These are phyloP conservation scores for Agrochola circellaris DNA, from an alignment of 2,888 invertebrate species.

Conservation along the genomic window DNA sequence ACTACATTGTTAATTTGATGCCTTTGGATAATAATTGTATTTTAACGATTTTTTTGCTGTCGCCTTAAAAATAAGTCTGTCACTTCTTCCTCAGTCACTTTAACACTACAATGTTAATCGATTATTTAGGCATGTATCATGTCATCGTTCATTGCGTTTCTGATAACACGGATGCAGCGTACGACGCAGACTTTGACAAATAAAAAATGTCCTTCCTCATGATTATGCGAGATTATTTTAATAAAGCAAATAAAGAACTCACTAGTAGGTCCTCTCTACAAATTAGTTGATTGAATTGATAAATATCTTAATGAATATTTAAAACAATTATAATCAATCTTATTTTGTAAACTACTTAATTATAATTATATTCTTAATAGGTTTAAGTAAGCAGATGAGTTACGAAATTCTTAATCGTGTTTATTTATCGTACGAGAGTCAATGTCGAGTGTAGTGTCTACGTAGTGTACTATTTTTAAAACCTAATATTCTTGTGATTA, in stretches of 20 bases:
- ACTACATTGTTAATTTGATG: not conserved
- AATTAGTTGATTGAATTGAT: not conserved
- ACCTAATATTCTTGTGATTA: not conserved
- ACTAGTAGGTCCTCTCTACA: not conserved
- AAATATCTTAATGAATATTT: not conserved
- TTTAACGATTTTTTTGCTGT: too few relatives aligned
- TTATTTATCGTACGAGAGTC: constrained; percentile 29
- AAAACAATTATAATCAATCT: not conserved
- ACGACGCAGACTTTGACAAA: not conserved
- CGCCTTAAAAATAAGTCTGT: not conserved
- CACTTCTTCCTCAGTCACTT: too few relatives aligned
- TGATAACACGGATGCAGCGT: not conserved
- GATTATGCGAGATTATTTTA: not conserved
- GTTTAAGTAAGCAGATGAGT: not conserved
- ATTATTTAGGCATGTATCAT: not conserved
- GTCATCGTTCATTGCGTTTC: too few relatives aligned
- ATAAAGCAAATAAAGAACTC: not conserved
- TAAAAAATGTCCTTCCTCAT: not conserved
- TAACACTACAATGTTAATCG: not conserved
- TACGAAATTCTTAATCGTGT: not conserved
- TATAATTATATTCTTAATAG: not conserved
- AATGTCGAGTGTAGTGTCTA: constrained; percentile 41
- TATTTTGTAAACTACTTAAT: not conserved
- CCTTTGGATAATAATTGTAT: not conserved
- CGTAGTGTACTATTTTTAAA: not conserved